phyloP scores from a whole-genome alignment of 2,888 invertebrate genomes.

The Papilio elwesi region DNA sequence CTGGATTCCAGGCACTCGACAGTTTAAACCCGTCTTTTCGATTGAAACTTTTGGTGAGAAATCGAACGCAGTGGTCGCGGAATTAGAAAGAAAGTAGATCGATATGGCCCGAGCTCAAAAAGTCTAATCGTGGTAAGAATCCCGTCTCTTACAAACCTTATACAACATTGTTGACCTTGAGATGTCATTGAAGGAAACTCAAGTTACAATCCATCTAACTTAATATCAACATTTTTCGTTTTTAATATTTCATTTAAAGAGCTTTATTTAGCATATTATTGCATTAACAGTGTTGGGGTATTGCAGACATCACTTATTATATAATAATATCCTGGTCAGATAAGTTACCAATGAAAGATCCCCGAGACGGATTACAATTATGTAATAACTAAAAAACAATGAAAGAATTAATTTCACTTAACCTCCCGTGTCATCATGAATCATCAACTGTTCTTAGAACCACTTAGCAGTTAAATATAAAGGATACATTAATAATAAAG shows the following conservation, averaged over 20 bases:
- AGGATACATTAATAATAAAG: not conserved
- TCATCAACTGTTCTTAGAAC: not conserved
- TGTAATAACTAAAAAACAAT: not conserved
- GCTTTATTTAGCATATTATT: not conserved
- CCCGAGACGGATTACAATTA: not conserved
- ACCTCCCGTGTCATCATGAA: not conserved
- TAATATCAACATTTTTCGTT: no score
- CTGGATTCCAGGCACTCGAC: no score
- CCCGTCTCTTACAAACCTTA: no score
- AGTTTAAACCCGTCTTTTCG: no score
- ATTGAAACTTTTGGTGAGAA: no score
- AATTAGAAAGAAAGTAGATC: no score
- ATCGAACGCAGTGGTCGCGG: no score
- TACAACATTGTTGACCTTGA: not conserved
- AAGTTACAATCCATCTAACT: not conserved
- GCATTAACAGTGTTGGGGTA: not conserved
- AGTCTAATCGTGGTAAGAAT: not conserved
- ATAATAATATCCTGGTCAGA: not conserved
- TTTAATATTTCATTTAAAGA: no score
- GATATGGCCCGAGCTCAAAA: no score
- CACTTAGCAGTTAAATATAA: not conserved
- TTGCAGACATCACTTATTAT: not conserved
- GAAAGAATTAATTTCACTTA: not conserved
- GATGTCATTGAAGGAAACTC: not conserved
- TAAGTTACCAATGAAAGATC: not conserved